Base-by-base conservation (phyloP, 2,797 vertebrate genomes). In the Microtus obscurus region DNA sequence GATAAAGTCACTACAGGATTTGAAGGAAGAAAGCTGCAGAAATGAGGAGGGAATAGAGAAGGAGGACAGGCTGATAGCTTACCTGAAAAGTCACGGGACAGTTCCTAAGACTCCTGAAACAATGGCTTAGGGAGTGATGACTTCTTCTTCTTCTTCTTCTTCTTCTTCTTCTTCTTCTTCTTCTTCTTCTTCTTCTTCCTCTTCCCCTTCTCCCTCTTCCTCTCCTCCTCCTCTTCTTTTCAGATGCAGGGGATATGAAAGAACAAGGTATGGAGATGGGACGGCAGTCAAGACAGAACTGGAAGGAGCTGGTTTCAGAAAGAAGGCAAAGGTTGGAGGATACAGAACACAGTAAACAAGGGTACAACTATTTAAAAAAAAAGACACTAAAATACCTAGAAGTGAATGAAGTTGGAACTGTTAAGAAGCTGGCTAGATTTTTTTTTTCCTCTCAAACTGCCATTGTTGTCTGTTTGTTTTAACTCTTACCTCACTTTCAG, bases 141-240 rank as follows among this genome's bases (percentile, higher is more conserved):
- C 51, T n/a, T 23, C 31, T 37, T 12, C 17, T 73, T 10, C n/a
- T 40, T 23, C 19, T 40, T n/a, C 29, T 17, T 43, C 7, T 34
- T 16, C 1, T 34, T 29, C 17, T 27, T 45, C 13, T 37, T 23
- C 71, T 61, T 25, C 59, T 25, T 19, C 19, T 27, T 27, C 23
- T 63, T 25, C 61, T 29, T 27, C 61, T 63, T 27, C 59, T 61
- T 8, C 16, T 6, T 45, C 12, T 9, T 14, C 27, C 1, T 4
- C 29, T 2, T 4, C 27, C 11, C 3, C n/a, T 23, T 9, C 34
- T 13, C 2, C 48, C 0, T 6, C 1, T 21, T 8, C 14, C 34
- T 76, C 16, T 76, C 40, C 27, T 53, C 12, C 61, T 53, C 80
- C 31, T 53, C 79, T 13, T 76, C n/a, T 9, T 74, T 51, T 5